Evolutionary conservation across 2,113 vertebrate genomes (phyloP), one percentile per base, ranked within the genome.

Genomic region (Rhinogobius similis): DNA sequence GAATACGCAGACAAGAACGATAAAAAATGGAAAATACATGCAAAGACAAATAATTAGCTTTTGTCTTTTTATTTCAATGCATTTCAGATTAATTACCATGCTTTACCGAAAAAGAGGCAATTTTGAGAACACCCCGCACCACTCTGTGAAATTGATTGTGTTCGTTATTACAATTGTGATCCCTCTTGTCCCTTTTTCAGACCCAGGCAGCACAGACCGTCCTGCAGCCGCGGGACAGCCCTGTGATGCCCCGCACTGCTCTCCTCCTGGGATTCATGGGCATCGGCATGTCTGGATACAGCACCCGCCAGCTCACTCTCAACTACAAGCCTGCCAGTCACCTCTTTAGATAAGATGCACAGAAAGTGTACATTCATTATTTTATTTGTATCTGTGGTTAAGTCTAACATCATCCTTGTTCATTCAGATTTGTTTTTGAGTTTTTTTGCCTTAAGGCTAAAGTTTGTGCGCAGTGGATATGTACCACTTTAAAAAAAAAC

Each of bases 211-310:
- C 93, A 62, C 90, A 90, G 61, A 92, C 92, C 44, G 50, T 93
- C 2, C 4, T 89, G 64, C 88, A 85, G 73, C 89, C 68, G 78
- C 81, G 73, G 0, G 91, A 91, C 2, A 90, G 92, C n/a, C 81
- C 80, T 0, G 43, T 81, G 20, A 92, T 93, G 79, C 85, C 91
- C 0, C 70, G 90, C 27, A 43, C 93, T 0, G 94, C 95, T 0
- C 0, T 94, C 81, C 76, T 95, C 41, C 84, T 97, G 77, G 95
- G 94, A 1, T 39, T 95, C 27, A 87, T 91, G 71, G 95, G 94
- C 14, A 81, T 94, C 23, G 81, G 92, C 70, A 80, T 94, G 78
- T 95, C 94, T 0, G 90, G 93, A 65, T 96, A 96, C 88, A 94
- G 95, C 84, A 91, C 92, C 0, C 92, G 88, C 43, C 94, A 93